Conservation (phyloP, 2,888 invertebrate genomes). For the Polyommatus iphigenia region DNA sequence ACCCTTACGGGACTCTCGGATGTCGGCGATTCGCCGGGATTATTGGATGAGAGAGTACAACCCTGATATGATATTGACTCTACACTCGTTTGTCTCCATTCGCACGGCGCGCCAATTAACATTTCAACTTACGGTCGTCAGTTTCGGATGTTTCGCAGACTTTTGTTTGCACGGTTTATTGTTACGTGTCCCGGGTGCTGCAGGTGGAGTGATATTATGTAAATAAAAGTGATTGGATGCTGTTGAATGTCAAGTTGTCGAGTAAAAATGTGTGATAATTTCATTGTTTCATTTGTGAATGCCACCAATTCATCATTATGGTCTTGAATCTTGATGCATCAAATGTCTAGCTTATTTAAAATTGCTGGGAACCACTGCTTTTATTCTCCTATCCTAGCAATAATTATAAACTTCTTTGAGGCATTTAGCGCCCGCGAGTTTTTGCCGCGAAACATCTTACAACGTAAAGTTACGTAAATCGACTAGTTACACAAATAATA, state of each 20-base stretch:
- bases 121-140: neutral
- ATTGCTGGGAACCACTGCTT: neutral
- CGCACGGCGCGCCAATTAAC: neutral
- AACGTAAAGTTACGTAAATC: neutral
- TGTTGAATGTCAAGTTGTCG: neutral
- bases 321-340: too few species aligned
- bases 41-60: neutral
- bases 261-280: neutral
- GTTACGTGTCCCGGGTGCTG: neutral
- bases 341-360: neutral
- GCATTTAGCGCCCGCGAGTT: neutral
- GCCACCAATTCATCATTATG: too few species aligned
- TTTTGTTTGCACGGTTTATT: neutral
- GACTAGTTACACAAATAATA: slow-evolving; percentile 1
- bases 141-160: neutral
- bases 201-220: neutral
- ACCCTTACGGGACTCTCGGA: neutral
- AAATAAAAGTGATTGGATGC: neutral
- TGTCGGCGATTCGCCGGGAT: neutral
- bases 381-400: neutral
- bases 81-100: neutral
- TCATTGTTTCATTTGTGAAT: too few species aligned
- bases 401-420: neutral
- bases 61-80: neutral
- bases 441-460: neutral